Evolutionary conservation across 2,113 vertebrate species (phyloP).

Genomic region (Crocuta crocuta): DNA sequence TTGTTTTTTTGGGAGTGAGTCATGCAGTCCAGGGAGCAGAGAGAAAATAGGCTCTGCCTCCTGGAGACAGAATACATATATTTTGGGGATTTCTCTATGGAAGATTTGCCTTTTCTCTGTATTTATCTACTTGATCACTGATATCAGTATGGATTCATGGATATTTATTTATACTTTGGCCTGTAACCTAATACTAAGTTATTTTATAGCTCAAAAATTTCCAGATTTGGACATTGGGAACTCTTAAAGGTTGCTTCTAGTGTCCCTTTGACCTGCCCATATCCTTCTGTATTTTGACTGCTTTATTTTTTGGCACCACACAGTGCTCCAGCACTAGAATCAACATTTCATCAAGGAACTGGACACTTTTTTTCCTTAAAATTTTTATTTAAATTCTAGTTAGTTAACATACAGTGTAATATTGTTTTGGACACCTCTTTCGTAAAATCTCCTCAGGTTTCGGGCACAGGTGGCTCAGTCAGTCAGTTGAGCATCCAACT

Average conservation of each 20-base stretch:
- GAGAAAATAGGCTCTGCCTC: background rate
- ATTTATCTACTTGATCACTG: background rate
- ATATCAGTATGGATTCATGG: background rate
- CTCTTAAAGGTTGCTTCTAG: background rate
- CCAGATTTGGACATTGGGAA: background rate
- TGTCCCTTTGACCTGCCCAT: background rate
- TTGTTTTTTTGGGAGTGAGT: background rate
- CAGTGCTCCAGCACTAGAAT: background rate
- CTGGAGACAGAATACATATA: background rate
- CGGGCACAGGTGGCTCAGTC: too few species aligned
- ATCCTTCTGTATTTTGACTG: conserved; percentile 24
- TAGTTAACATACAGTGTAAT: too few species aligned
- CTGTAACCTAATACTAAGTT: background rate
- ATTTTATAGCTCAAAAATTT: background rate
- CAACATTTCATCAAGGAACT: conserved; percentile 46
- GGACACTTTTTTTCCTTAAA: background rate
- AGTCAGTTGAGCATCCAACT: too few species aligned
- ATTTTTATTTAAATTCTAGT: too few species aligned
- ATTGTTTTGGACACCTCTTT: too few species aligned
- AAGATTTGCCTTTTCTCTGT: background rate
- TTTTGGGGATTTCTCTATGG: background rate
- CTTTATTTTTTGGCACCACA: conserved; percentile 5
- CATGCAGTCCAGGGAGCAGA: background rate
- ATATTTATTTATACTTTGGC: conserved; percentile 16
- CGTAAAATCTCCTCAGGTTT: too few species aligned